phyloP scores from a whole-genome alignment of 2,797 vertebrate species.

The Eutrigla gurnardus region DNA sequence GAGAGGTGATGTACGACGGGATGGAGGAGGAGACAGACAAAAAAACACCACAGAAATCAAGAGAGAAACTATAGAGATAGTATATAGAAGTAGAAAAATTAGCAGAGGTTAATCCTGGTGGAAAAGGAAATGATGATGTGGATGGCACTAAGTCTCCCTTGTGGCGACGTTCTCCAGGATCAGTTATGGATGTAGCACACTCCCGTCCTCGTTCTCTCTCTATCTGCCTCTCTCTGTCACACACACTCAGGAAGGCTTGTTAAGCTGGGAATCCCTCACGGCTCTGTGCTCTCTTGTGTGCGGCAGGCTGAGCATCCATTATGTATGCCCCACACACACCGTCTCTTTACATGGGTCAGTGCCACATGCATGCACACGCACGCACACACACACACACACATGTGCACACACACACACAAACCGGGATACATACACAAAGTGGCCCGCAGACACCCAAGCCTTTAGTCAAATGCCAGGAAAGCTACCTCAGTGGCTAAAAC shows the following conservation, averaged over 20 bases:
- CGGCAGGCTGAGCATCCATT: constrained; percentile 73
- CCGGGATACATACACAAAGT: constrained; percentile 48
- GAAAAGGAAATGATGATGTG: constrained; percentile 24
- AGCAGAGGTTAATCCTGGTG: constrained; percentile 30
- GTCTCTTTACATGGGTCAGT: constrained; percentile 79
- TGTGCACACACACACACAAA: constrained; percentile 42
- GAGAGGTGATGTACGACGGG: constrained; percentile 6
- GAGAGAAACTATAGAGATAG: neutral
- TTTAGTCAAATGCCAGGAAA: constrained; percentile 75
- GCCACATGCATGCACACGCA: constrained; percentile 35
- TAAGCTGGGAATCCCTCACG: constrained; percentile 70
- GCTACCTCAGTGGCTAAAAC: constrained; percentile 59
- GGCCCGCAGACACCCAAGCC: constrained; percentile 66
- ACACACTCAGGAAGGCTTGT: constrained; percentile 54
- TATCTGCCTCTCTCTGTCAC: constrained; percentile 25
- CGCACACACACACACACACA: constrained; percentile 15
- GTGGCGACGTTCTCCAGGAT: constrained; percentile 45
- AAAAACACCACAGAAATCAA: constrained; percentile 14
- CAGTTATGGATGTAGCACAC: constrained; percentile 48
- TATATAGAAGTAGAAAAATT: constrained; percentile 21
- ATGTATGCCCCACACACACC: constrained; percentile 73
- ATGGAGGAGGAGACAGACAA: neutral
- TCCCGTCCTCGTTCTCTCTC: constrained; percentile 17
- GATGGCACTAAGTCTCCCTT: constrained; percentile 32
- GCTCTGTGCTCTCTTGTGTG: constrained; percentile 59